Conservation (phyloP, 2,797 vertebrate species). For the Pyrrhura leucotis region DNA sequence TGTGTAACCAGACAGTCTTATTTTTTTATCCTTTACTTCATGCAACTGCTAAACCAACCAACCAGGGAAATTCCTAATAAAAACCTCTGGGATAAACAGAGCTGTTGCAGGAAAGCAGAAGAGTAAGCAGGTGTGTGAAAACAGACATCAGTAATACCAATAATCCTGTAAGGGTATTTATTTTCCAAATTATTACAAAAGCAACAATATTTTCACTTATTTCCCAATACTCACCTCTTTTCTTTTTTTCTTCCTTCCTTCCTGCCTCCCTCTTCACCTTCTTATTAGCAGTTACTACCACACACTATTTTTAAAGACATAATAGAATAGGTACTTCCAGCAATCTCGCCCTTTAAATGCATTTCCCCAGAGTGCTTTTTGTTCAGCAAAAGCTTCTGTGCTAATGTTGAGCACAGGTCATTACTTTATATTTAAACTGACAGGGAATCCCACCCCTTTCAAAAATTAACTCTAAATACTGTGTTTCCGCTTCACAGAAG, state of each 20-base stretch:
- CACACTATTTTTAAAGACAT: neutral
- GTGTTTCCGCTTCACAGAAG: neutral
- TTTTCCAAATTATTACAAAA: neutral
- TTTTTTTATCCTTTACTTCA: neutral
- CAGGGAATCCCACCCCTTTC: neutral
- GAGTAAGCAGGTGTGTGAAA: neutral
- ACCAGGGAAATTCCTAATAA: neutral
- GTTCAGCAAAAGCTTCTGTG: neutral
- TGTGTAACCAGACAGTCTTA: neutral
- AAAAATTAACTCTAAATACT: neutral
- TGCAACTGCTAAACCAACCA: neutral
- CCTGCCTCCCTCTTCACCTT: rapidly evolving
- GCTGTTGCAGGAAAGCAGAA: neutral
- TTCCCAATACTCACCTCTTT: neutral
- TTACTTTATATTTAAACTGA: neutral
- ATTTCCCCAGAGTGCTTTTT: constrained; percentile 17
- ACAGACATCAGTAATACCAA: neutral
- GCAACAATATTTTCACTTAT: neutral
- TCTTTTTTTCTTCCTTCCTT: neutral
- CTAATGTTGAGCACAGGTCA: neutral
- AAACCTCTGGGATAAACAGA: neutral
- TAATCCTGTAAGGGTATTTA: neutral
- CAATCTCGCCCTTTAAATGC: neutral
- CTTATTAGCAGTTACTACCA: neutral
- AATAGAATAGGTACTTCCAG: neutral